A percentile compares a stretch with the other conserved stretches of the same genome.
phyloP scores from a whole-genome alignment of 2,113 vertebrate species.

The Thalassoma bifasciatum region DNA sequence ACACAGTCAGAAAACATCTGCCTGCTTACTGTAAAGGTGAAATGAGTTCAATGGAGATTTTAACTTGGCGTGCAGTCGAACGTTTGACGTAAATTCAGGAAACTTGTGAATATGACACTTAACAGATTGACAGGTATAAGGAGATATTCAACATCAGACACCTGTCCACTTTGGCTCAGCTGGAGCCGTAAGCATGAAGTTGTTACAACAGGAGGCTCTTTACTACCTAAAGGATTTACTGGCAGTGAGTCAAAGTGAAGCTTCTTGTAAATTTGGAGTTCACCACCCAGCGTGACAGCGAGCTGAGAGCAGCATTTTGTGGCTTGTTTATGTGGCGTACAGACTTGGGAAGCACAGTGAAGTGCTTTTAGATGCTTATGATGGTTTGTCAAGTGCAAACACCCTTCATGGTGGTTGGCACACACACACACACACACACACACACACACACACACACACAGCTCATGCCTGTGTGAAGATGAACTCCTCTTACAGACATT shows the following conservation, averaged over 20 bases:
- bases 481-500: conserved; percentile 23
- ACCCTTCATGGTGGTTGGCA: not conserved
- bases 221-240: conserved; percentile 7
- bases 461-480: not conserved
- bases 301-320: conserved; percentile 21
- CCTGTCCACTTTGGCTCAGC: conserved; percentile 12
- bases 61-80: not conserved
- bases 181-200: not conserved
- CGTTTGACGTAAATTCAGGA: not conserved
- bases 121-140: not conserved
- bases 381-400: conserved; percentile 27
- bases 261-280: conserved; percentile 16
- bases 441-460: not conserved
- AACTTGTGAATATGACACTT: not conserved
- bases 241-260: conserved; percentile 12
- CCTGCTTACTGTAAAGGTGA: no score
- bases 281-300: not conserved
- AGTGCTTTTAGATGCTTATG: conserved; percentile 28
- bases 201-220: conserved; percentile 28
- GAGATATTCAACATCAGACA: conserved; percentile 21
- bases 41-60: not conserved
- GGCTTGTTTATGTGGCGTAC: conserved; percentile 5
- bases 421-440: not conserved
- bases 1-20: no score
- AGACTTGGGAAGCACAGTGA: not conserved